Percentiles rank a stretch among this genome's conserved stretches.
Conservation (phyloP, 1,140 invertebrate species). For the Pteromalus puparum region DNA sequence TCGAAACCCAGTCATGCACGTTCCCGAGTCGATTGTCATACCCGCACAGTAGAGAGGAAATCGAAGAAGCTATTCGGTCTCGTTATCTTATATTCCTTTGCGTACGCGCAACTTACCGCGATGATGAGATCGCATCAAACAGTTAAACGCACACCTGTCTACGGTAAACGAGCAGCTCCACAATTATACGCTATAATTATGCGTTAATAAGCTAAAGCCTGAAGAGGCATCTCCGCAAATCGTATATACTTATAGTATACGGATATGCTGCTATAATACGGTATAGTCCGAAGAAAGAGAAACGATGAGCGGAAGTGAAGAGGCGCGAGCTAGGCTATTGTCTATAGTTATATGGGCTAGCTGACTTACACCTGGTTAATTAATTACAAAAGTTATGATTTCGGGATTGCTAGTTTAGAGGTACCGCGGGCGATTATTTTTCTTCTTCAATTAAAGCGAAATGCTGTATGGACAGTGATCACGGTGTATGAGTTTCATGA, state of each 20-base stretch:
- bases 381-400: not conserved
- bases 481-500: too few species aligned
- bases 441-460: not conserved
- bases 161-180: not conserved
- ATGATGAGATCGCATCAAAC: constrained; percentile 13
- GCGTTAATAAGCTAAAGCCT: not conserved
- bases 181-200: not conserved
- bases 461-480: not conserved
- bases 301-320: not conserved
- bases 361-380: not conserved
- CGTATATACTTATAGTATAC: not conserved
- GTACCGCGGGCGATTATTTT: not conserved
- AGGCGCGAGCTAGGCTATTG: not conserved
- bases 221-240: not conserved
- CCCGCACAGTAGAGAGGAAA: too few species aligned
- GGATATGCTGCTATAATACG: not conserved
- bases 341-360: not conserved
- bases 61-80: too few species aligned
- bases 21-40: too few species aligned
- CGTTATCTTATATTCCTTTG: too few species aligned
- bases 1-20: too few species aligned
- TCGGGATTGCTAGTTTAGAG: not conserved
- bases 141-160: not conserved
- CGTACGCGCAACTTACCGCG: not conserved
- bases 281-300: not conserved